Conservation (phyloP, 2,113 vertebrate genomes). For the Poeciliopsis prolifica region DNA sequence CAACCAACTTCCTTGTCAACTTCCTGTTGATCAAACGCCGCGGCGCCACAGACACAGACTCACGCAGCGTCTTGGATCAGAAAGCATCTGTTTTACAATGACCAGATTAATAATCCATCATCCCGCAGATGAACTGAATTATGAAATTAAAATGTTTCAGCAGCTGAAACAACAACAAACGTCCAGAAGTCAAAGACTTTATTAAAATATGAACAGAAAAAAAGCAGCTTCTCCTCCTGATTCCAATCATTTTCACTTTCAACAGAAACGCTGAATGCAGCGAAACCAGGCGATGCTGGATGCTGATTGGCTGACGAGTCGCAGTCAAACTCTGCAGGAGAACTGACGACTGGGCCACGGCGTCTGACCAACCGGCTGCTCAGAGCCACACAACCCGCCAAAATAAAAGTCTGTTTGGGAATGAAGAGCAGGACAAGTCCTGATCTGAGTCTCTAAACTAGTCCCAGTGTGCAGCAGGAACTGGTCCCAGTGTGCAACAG, state of each 20-base stretch:
- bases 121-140: background rate
- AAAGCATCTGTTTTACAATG: background rate
- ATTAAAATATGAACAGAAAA: conserved; percentile 35
- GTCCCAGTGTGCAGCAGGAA: too few relatives aligned
- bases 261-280: too few relatives aligned
- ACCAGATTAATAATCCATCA: background rate
- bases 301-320: too few relatives aligned
- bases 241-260: too few relatives aligned
- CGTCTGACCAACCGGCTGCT: too few relatives aligned
- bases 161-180: background rate
- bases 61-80: background rate
- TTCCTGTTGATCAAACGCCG: conserved; percentile 70
- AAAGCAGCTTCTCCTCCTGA: background rate
- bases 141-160: background rate
- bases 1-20: conserved; percentile 65
- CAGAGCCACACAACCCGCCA: background rate
- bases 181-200: conserved; percentile 19
- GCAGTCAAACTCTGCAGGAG: too few relatives aligned
- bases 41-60: background rate
- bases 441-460: background rate
- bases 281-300: too few relatives aligned
- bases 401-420: conserved; percentile 27
- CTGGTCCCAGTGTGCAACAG: background rate
- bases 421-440: conserved; percentile 4
- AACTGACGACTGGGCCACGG: background rate